Evolutionary conservation across 2,113 vertebrate species (phyloP).

Genomic region (Xiphias gladius): DNA sequence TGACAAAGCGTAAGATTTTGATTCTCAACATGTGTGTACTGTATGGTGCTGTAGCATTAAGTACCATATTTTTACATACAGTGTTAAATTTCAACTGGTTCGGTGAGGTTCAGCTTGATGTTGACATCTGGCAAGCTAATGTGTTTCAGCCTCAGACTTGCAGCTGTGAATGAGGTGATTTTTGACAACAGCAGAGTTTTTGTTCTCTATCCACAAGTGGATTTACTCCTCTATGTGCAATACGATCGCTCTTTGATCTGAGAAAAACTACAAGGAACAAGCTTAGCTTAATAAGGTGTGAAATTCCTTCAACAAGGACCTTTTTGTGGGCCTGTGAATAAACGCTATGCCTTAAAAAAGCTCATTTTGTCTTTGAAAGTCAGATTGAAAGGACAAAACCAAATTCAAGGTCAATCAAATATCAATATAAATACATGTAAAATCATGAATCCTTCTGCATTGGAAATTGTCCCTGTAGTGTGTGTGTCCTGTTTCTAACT

Average conservation of each 20-base stretch:
- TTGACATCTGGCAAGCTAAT: constrained; percentile 14
- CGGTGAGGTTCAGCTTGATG: background rate
- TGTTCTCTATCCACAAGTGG: constrained; percentile 52
- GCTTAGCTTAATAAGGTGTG: constrained; percentile 63
- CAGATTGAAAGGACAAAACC: constrained; percentile 5
- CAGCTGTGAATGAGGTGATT: constrained; percentile 7
- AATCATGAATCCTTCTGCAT: background rate
- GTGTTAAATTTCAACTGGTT: background rate
- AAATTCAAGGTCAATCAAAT: background rate
- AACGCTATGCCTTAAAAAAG: constrained; percentile 30
- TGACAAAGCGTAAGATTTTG: background rate
- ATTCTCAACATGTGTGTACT: background rate
- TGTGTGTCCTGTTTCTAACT: background rate
- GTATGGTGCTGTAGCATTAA: background rate
- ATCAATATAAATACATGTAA: background rate
- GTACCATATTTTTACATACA: background rate
- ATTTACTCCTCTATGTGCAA: constrained; percentile 62
- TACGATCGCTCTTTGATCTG: constrained; percentile 53
- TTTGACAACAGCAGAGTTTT: constrained; percentile 26
- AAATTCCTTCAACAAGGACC: constrained; percentile 59
- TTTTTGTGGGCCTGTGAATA: constrained; percentile 43
- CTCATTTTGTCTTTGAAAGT: constrained; percentile 22
- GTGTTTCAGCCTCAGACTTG: background rate
- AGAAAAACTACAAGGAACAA: constrained; percentile 40
- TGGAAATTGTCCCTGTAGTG: no score